Conservation (phyloP, 2,888 invertebrate genomes). For the Chymomyza fuscimana region DNA sequence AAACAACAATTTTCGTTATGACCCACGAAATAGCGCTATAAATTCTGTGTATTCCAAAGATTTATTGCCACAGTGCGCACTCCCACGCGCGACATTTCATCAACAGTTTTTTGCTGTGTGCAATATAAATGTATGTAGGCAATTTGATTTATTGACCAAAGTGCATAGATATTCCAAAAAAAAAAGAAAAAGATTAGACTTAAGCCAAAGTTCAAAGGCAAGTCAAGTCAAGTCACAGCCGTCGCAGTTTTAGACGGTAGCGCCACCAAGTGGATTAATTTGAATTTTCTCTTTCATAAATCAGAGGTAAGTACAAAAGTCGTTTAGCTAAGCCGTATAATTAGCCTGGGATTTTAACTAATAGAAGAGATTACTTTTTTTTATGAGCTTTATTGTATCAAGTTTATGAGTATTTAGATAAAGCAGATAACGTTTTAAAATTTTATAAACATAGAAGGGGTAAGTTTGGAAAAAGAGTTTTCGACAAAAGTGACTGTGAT, state of each 20-base stretch:
- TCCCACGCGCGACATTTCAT: conserved; percentile 55
- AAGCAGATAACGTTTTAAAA: not conserved
- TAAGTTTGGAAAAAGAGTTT: no score
- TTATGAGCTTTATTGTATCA: not conserved
- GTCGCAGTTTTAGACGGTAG: conserved; percentile 15
- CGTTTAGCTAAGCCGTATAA: not conserved
- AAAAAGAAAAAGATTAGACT: conserved; percentile 2
- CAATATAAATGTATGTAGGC: conserved; percentile 30
- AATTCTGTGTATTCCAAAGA: conserved; percentile 36
- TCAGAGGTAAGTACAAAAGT: conserved; percentile 54
- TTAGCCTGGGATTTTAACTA: not conserved
- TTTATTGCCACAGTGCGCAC: conserved; percentile 53
- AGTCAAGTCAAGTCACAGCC: conserved; percentile 8
- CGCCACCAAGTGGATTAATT: conserved; percentile 63
- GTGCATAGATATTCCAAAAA: conserved; percentile 6
- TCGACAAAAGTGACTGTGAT: no score
- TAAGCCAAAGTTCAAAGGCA: conserved; percentile 7
- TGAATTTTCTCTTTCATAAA: conserved; percentile 52
- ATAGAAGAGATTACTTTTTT: not conserved
- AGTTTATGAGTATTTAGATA: not conserved
- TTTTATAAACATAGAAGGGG: no score
- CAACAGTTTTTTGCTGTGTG: conserved; percentile 12
- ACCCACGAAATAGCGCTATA: conserved; percentile 34
- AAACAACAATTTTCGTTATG: conserved; percentile 21
- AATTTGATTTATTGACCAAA: conserved; percentile 40